These are phyloP conservation scores for Cacoxenus indagator DNA, from an alignment of 2,888 invertebrate genomes.

Conservation along the genomic window DNA sequence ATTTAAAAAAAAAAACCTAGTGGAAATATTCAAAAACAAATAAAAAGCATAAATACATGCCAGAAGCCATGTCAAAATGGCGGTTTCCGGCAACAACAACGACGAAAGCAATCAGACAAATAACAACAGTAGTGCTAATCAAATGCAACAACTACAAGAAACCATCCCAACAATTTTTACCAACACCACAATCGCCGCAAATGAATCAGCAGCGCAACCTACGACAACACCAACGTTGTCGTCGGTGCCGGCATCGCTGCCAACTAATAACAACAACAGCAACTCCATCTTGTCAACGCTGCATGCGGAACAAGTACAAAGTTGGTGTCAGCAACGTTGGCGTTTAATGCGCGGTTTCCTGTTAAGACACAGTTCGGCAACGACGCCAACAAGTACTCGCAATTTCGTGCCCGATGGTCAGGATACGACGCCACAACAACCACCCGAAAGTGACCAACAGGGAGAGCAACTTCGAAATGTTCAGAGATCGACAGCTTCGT, in stretches of 20 bases:
- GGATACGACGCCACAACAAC: not conserved
- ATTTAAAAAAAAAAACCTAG: conserved; percentile 3
- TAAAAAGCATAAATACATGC: conserved; percentile 9
- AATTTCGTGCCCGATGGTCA: conserved; percentile 7
- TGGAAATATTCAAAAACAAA: conserved; percentile 10
- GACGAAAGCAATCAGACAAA: not conserved
- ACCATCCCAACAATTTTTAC: conserved; percentile 2
- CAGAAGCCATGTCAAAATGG: conserved; percentile 31
- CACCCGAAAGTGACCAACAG: too few species aligned
- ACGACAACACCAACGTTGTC: not conserved
- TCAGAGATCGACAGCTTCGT: not conserved
- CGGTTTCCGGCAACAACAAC: conserved; percentile 20
- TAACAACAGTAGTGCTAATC: conserved; percentile 4
- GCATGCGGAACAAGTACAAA: conserved; percentile 40
- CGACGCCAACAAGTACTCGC: conserved; percentile 14
- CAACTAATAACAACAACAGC: conserved; percentile 5
- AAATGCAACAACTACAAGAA: conserved; percentile 4
- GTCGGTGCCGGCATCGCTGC: conserved; percentile 39
- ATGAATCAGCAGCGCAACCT: not conserved
- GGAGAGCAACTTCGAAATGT: too few species aligned
- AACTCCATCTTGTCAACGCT: conserved; percentile 33
- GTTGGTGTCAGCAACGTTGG: conserved; percentile 35
- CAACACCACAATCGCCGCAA: conserved; percentile 8
- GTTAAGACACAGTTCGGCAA: conserved; percentile 27
- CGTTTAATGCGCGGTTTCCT: conserved; percentile 32